Percentiles rank a stretch among this genome's conserved stretches.
phyloP scores from a whole-genome alignment of 2,888 invertebrate species.

The Clivina fossor region DNA sequence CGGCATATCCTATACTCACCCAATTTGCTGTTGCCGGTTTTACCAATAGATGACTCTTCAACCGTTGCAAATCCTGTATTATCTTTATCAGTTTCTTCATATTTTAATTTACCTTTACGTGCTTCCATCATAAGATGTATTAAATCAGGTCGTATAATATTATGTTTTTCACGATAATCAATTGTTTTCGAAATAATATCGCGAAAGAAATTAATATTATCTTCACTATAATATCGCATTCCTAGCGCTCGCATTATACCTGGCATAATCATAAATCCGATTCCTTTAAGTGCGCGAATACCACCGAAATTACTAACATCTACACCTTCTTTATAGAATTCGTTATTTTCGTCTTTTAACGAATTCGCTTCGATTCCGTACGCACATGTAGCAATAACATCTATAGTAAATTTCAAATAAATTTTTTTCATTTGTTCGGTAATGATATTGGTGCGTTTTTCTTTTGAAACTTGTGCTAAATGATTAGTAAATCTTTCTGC shows the following conservation, averaged over 20 bases:
- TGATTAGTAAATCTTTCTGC: slow-evolving; percentile 4
- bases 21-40: slow-evolving; percentile 10
- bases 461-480: too few species aligned
- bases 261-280: slow-evolving; percentile 8
- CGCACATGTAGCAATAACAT: slow-evolving; percentile 37
- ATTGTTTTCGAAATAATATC: slow-evolving; percentile 38
- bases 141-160: slow-evolving; percentile 47
- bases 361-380: slow-evolving; percentile 15
- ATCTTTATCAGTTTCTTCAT: slow-evolving; percentile 22
- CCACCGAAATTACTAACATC: slow-evolving; percentile 4
- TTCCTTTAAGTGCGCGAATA: neutral
- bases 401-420: slow-evolving; percentile 33
- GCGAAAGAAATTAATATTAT: slow-evolving; percentile 41
- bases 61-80: slow-evolving; percentile 36
- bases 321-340: slow-evolving; percentile 4
- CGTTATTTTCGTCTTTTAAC: slow-evolving; percentile 12
- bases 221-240: slow-evolving; percentile 42
- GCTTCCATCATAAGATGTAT: slow-evolving; percentile 59
- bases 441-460: too few species aligned
- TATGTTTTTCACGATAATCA: slow-evolving; percentile 32
- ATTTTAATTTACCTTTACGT: slow-evolving; percentile 48
- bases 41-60: slow-evolving; percentile 43
- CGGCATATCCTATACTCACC: too few species aligned
- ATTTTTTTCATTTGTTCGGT: slow-evolving; percentile 5
- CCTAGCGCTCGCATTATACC: slow-evolving; percentile 9